Conservation (phyloP, 2,113 vertebrate species). For the Halichoeres trimaculatus region DNA sequence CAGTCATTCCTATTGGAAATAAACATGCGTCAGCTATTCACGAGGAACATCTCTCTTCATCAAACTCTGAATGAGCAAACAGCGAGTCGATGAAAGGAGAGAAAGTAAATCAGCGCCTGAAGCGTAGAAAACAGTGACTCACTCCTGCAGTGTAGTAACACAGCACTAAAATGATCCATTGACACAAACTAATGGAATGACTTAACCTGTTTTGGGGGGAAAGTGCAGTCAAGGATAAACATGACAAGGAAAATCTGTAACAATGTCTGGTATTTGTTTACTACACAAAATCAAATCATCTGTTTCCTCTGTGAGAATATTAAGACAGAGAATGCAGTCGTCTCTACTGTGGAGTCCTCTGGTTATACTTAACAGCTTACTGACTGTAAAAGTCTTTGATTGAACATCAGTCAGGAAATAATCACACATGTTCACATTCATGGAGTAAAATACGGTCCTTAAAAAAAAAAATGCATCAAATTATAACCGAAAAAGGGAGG, state of each 20-base stretch:
- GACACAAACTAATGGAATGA: conserved; percentile 33
- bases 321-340: background rate
- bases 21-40: conserved; percentile 44
- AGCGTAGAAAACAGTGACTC: conserved; percentile 22
- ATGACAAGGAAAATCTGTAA: conserved; percentile 40
- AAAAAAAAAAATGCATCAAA: background rate
- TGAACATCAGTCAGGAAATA: background rate
- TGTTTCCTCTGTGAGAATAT: conserved; percentile 32
- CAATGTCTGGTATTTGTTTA: conserved; percentile 60
- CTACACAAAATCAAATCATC: conserved; percentile 47
- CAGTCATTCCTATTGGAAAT: conserved; percentile 48
- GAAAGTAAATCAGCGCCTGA: conserved; percentile 16
- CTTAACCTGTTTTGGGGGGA: conserved; percentile 39
- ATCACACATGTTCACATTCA: background rate
- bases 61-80: conserved; percentile 42
- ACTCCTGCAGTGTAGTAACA: conserved; percentile 21
- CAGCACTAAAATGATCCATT: conserved; percentile 28
- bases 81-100: conserved; percentile 24
- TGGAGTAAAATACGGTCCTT: background rate
- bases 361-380: background rate
- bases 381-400: background rate
- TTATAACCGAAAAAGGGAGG: too few relatives aligned
- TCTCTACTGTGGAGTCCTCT: background rate
- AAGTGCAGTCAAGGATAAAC: conserved; percentile 33
- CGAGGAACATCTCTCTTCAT: conserved; percentile 28